Percentiles rank a stretch among this genome's conserved stretches.
phyloP scores from a whole-genome alignment of 1,140 invertebrate species.

The Drosophila novamexicana region DNA sequence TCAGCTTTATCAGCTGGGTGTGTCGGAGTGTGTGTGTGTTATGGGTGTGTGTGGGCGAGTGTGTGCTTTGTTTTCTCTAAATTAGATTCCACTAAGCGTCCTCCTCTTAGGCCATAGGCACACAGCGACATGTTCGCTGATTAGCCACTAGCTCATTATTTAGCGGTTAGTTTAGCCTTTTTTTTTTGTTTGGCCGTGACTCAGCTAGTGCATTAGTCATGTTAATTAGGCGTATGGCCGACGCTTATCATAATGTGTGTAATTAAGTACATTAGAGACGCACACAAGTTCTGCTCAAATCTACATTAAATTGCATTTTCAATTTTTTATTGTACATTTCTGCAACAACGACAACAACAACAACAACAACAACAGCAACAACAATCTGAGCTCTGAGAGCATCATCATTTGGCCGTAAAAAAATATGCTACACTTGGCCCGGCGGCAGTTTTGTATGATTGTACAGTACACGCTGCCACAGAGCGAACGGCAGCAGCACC shows the following conservation, averaged over 20 bases:
- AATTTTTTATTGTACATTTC: conserved; percentile 24
- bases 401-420: conserved; percentile 40
- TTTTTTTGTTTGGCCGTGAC: conserved; percentile 46
- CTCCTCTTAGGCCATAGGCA: conserved; percentile 13
- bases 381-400: not conserved
- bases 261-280: conserved; percentile 47
- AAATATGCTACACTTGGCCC: conserved; percentile 58
- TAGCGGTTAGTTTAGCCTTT: conserved; percentile 37
- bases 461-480: conserved; percentile 13
- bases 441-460: conserved; percentile 27
- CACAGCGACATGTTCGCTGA: conserved; percentile 25
- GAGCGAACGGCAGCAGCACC: not conserved
- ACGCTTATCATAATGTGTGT: conserved; percentile 58
- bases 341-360: conserved; percentile 3
- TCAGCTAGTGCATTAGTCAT: conserved; percentile 72
- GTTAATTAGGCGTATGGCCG: conserved; percentile 63
- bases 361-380: not conserved
- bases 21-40: conserved; percentile 17
- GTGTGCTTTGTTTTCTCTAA: conserved; percentile 31
- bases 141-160: conserved; percentile 54
- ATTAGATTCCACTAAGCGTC: conserved; percentile 29
- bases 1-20: conserved; percentile 60
- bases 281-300: conserved; percentile 33
- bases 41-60: conserved; percentile 11
- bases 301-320: conserved; percentile 70